Percentiles rank a stretch among this genome's conserved stretches.
Conservation (phyloP, 2,797 vertebrate species). For the Molothrus aeneus region DNA sequence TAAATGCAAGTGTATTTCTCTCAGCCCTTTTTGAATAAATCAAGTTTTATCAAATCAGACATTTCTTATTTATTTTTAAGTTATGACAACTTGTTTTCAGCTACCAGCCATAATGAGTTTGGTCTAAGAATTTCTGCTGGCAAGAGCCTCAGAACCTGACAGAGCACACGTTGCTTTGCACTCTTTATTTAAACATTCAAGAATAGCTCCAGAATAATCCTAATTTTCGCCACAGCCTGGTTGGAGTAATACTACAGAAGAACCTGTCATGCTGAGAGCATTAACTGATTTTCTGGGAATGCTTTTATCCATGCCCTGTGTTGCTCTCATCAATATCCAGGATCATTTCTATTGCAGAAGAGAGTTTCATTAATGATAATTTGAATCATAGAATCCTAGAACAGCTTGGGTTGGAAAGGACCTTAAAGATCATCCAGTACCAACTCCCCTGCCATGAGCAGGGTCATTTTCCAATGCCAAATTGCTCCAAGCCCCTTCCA, state of each 20-base stretch:
- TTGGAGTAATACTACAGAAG: background rate
- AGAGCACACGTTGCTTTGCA: background rate
- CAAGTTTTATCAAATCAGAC: conserved; percentile 22
- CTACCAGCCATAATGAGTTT: background rate
- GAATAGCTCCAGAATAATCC: background rate
- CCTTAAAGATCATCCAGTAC: background rate
- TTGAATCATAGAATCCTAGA: background rate
- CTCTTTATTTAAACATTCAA: background rate
- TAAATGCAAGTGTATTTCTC: conserved; percentile 24
- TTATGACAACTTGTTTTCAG: background rate
- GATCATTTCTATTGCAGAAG: background rate
- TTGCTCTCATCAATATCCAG: background rate
- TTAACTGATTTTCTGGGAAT: background rate
- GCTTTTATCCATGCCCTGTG: background rate
- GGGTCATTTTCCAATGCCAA: background rate
- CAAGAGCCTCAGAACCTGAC: background rate
- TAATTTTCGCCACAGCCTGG: background rate
- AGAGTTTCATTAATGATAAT: background rate
- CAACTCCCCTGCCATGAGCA: background rate
- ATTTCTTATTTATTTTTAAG: conserved; percentile 31
- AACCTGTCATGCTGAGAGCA: background rate
- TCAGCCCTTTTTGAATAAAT: conserved; percentile 44
- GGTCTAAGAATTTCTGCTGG: background rate
- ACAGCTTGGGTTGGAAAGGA: background rate
- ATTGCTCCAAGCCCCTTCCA: background rate